phyloP scores from a whole-genome alignment of 2,888 invertebrate species.

The Rutpela maculata region DNA sequence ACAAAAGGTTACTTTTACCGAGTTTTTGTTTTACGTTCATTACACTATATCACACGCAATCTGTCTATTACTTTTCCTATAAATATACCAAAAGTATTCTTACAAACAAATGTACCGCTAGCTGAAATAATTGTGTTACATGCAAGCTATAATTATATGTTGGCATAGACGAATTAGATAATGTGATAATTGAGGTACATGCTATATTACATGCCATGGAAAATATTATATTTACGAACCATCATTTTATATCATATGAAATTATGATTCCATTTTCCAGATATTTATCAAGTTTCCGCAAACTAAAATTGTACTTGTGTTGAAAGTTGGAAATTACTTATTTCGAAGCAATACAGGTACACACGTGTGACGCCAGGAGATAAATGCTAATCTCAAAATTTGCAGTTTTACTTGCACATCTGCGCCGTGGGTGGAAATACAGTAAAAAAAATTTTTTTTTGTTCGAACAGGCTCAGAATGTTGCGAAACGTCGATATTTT shows the following conservation, averaged over 20 bases:
- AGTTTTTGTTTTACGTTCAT: slow-evolving; percentile 1
- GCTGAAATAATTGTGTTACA: neutral
- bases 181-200: neutral
- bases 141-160: slow-evolving; percentile 12
- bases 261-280: neutral
- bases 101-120: slow-evolving; percentile 7
- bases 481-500: too few relatives aligned
- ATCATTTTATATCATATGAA: too few relatives aligned
- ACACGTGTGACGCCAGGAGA: too few relatives aligned
- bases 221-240: neutral
- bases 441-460: too few relatives aligned
- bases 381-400: too few relatives aligned
- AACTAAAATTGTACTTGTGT: too few relatives aligned
- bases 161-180: slow-evolving; percentile 11
- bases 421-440: too few relatives aligned
- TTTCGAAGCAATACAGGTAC: too few relatives aligned
- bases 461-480: too few relatives aligned
- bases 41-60: slow-evolving; percentile 11
- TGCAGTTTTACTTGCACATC: too few relatives aligned
- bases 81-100: slow-evolving; percentile 5
- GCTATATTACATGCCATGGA: neutral
- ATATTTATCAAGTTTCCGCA: neutral
- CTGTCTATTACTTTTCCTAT: slow-evolving; percentile 13
- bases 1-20: neutral
- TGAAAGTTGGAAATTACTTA: too few relatives aligned